Base-by-base conservation (phyloP, 2,888 invertebrate species). In the Eretmocerus hayati region DNA sequence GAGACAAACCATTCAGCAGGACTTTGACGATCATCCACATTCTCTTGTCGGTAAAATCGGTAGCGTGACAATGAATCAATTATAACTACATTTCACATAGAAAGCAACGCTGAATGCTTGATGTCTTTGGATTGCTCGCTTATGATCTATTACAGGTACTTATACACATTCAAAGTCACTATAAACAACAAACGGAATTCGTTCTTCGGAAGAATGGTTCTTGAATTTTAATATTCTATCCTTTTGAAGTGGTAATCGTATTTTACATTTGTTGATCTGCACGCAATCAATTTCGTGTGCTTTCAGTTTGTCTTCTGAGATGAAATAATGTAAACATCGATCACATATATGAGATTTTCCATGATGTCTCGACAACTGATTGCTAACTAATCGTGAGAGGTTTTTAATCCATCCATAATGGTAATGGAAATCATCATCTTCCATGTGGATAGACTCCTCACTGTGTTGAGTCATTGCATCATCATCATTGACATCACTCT, bases 1-100 rank as follows among this genome's bases (percentile, higher is more conserved):
- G 35, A 43, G 9, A 44, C 33, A 37, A 54, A 41, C 47, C 49
- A 52, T 15, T 36, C 35, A 8, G 41, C 36, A 20, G 26, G 45
- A 42, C 23, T 19, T 21, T 31, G 8, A 21, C 13, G 18, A 11
- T 21, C 4, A 8, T 4, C 21, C 15, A 13, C 41, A 11, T 41
- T 33, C n/a, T 21, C 42, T 35, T 20, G 20, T 3, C 50, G 30
- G 23, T 48, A 37, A 26, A 11, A 9, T 20, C 21, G 4, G 13
- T 39, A 48, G 23, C 8, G 23, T 21, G 56, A 56, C 22, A 56
- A 32, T 9, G 48, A 46, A 26, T 55, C 53, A 15, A 32, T 57
- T 54, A 38, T 50, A 56, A 9, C 42, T 43, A 46, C 59, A 61
- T 36, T 60, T 55, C 2, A 58, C 32, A 42, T 58, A 60, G 46